Conservation (phyloP, 1,140 invertebrate species). For the Zaprionus ghesquierei region DNA sequence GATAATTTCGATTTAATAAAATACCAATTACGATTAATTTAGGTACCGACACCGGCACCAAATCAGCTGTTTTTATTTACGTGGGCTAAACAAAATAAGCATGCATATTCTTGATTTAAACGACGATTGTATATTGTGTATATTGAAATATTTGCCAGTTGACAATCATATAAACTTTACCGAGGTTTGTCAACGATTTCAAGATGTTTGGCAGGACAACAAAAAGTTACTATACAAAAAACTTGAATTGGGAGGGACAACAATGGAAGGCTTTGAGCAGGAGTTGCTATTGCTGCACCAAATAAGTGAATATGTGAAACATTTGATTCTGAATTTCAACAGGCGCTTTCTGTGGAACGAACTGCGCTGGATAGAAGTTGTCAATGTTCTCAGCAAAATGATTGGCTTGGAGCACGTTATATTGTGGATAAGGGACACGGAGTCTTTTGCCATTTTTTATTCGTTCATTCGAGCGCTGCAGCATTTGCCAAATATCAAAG, state of each 20-base stretch:
- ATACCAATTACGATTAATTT: no score
- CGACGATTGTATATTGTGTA: conserved; percentile 15
- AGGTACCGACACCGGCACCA: background rate
- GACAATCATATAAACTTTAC: conserved; percentile 13
- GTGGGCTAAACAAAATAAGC: background rate
- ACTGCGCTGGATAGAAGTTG: background rate
- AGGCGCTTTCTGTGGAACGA: conserved; percentile 12
- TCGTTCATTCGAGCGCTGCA: background rate
- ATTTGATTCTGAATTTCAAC: conserved; percentile 16
- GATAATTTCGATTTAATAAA: no score
- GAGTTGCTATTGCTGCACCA: conserved; percentile 11
- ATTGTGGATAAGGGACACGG: conserved; percentile 22
- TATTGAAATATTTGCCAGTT: conserved; percentile 12
- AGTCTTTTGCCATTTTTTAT: background rate
- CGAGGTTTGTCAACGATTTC: conserved; percentile 12
- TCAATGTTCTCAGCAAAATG: background rate
- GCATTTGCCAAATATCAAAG: conserved; percentile 8
- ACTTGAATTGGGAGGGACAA: conserved; percentile 17
- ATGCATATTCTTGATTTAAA: conserved; percentile 15
- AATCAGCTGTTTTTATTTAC: conserved; percentile 19
- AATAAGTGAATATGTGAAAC: conserved; percentile 6
- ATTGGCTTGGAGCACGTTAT: background rate
- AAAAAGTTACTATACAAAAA: background rate
- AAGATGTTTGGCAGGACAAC: background rate
- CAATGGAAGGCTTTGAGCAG: background rate